Conservation (phyloP, 2,113 vertebrate genomes). For the Apeltes quadracus region DNA sequence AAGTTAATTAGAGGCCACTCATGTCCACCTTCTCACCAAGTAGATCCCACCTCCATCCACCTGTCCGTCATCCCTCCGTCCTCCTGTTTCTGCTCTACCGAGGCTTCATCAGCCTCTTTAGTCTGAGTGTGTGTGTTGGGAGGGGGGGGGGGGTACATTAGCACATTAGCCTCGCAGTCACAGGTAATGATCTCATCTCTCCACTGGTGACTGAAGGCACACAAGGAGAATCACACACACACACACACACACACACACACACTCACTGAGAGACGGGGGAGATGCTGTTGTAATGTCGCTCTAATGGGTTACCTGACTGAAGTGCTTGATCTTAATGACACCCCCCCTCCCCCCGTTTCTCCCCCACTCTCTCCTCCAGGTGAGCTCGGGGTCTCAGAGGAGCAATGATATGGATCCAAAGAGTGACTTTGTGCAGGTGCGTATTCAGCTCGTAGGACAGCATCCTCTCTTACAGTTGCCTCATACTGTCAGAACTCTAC, state of each 20-base stretch:
- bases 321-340: constrained; percentile 72
- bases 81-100: constrained; percentile 43
- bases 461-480: not conserved
- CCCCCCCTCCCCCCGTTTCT: constrained; percentile 13
- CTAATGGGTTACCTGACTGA: constrained; percentile 69
- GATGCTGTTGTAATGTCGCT: constrained; percentile 74
- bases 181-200: constrained; percentile 78
- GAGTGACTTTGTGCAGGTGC: constrained; percentile 69
- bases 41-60: constrained; percentile 49
- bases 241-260: constrained; percentile 50
- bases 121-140: constrained; percentile 25
- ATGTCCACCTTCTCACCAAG: constrained; percentile 63
- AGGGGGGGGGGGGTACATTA: too few relatives aligned
- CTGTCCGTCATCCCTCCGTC: constrained; percentile 40
- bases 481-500: too few relatives aligned
- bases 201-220: constrained; percentile 61
- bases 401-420: constrained; percentile 74
- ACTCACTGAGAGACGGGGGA: constrained; percentile 55
- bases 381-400: constrained; percentile 58
- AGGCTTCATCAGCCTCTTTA: constrained; percentile 65
- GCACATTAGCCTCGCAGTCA: constrained; percentile 74
- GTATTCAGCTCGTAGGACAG: not conserved
- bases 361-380: constrained; percentile 47
- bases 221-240: constrained; percentile 55
- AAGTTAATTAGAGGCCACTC: constrained; percentile 72